Percentiles rank a stretch among this genome's conserved stretches.
phyloP scores from a whole-genome alignment of 2,888 invertebrate species.

The Resseliella maxima region DNA sequence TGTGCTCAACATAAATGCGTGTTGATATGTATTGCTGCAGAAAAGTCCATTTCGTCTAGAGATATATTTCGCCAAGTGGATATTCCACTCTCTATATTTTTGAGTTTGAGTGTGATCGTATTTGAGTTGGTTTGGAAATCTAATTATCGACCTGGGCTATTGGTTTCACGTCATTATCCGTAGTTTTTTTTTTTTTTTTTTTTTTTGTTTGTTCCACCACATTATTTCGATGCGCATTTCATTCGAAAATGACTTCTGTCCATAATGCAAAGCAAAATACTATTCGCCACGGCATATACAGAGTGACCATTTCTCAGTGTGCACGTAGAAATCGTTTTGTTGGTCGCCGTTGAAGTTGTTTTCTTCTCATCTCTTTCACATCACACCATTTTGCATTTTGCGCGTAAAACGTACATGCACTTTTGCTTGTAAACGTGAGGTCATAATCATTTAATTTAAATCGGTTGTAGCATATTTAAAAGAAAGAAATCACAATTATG shows the following conservation, averaged over 20 bases:
- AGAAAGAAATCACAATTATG: neutral
- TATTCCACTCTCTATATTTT: neutral
- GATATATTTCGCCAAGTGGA: neutral
- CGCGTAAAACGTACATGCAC: neutral
- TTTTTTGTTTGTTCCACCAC: slow-evolving; percentile 46
- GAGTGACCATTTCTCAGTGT: neutral
- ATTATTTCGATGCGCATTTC: slow-evolving; percentile 20
- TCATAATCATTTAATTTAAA: slow-evolving; percentile 50
- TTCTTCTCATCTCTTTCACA: neutral
- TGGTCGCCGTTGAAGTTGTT: neutral
- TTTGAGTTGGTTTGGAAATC: no score
- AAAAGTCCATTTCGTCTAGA: neutral
- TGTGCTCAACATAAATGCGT: slow-evolving; percentile 31
- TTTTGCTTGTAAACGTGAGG: slow-evolving; percentile 31
- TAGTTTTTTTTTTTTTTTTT: no score
- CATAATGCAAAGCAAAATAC: neutral
- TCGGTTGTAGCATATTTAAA: slow-evolving; percentile 30
- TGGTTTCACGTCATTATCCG: slow-evolving; percentile 43
- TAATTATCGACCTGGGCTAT: slow-evolving; percentile 49
- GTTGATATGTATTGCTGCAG: neutral
- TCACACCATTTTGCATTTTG: neutral
- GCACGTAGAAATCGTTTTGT: slow-evolving; percentile 9
- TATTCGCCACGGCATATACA: slow-evolving; percentile 19
- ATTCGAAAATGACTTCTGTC: slow-evolving; percentile 28
- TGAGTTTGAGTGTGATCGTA: neutral